Evolutionary conservation across 2,797 vertebrate species (phyloP), one percentile per base, ranked within the genome.

Genomic region (Catamblyrhynchus diadema): DNA sequence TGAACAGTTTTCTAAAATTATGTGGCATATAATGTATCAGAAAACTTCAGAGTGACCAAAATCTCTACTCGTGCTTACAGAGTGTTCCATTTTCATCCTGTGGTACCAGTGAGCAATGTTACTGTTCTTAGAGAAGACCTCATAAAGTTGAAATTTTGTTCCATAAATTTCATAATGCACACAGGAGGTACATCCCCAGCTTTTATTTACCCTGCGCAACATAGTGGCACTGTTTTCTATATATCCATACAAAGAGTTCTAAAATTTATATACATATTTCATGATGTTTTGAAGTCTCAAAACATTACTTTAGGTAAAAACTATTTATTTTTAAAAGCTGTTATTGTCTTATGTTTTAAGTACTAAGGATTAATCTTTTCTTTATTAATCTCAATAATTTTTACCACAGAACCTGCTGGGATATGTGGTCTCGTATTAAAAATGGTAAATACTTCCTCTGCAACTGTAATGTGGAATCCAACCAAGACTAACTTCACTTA

Each of bases 401-500:
- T 66, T 71, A 23, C 69, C 20, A 12, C 81, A 99, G 98, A 97
- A 92, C 98, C 98, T 69, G 97, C 98, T 73, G 98, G 98, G 65
- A 94, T 99, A 75, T 98, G 98, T 17, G 96, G 96, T 70, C 97
- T 99, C 88, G 96, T 62, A 54, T 62, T 98, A 90, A 97, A 93
- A 93, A 48, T 79, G 51, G 62, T 97, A 64, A 98, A 98, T 96
- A 96, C 97, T 56, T 98, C 98, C 8, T 98, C 98, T 70, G 97
- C 97, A 28, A 97, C 94, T 70, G 93, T 99, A 94, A 96, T 71
- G 65, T 99, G 98, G 98, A 98, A 97, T 88, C 79, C 87, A 88
- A 97, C 97, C 15, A 88, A 85, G 39, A 98, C 97, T 64, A 97
- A 97, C 54, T 99, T 99, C 94, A 98, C 98, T 86, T 98, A 98